Conservation (phyloP, 2,797 vertebrate species). For the Sandelia bainsii region DNA sequence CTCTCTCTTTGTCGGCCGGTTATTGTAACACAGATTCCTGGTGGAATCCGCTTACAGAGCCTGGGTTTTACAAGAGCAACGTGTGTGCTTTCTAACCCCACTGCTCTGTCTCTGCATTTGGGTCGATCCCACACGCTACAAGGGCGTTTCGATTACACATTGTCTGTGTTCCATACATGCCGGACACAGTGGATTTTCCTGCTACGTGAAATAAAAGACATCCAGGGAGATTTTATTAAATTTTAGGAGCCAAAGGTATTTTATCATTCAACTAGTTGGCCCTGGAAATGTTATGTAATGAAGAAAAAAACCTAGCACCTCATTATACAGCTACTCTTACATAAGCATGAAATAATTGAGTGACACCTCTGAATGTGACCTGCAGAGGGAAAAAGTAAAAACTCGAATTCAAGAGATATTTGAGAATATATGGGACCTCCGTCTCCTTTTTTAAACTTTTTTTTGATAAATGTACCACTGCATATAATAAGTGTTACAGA, state of each 20-base stretch:
- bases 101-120: no score
- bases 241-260: constrained; percentile 40
- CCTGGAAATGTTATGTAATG: constrained; percentile 52
- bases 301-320: background rate
- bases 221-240: constrained; percentile 44
- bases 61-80: no score
- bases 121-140: no score
- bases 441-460: background rate
- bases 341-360: constrained; percentile 22
- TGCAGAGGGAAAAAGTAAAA: background rate
- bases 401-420: background rate
- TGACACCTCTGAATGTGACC: background rate
- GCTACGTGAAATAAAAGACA: constrained; percentile 30
- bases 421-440: background rate
- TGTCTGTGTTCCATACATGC: no score
- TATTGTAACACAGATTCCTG: no score
- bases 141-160: no score
- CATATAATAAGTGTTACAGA: background rate
- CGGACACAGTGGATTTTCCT: background rate
- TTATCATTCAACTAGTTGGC: constrained; percentile 30
- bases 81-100: no score
- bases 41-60: no score
- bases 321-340: constrained; percentile 30
- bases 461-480: background rate
- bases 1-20: no score